These are phyloP conservation scores for Hymenochirus boettgeri DNA, from an alignment of 2,113 vertebrate species.

Conservation along the genomic window DNA sequence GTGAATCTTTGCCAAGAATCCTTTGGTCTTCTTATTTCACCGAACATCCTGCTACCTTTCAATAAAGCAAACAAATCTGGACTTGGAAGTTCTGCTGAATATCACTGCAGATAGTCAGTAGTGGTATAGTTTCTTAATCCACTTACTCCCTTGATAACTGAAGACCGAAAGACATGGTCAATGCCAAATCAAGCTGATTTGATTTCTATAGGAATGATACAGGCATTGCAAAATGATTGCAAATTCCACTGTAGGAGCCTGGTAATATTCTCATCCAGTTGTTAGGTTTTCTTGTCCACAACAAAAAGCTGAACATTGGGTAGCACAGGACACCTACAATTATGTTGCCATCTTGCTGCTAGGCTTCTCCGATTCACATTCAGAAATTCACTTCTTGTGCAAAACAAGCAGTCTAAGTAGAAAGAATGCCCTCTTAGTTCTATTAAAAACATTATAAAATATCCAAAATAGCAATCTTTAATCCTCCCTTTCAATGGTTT, in stretches of 20 bases:
- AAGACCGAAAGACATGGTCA: slow-evolving; percentile 57
- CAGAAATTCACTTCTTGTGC: slow-evolving; percentile 98
- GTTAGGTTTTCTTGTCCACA: slow-evolving; percentile 47
- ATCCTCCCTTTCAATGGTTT: slow-evolving; percentile 57
- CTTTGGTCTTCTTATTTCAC: slow-evolving; percentile 66
- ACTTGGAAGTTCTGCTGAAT: slow-evolving; percentile 54
- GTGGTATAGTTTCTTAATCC: slow-evolving; percentile 46
- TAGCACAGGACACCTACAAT: slow-evolving; percentile 76
- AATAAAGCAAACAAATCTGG: slow-evolving; percentile 33
- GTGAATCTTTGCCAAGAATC: slow-evolving; percentile 59
- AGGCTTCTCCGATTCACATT: slow-evolving; percentile 87
- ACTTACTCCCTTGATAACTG: slow-evolving; percentile 44
- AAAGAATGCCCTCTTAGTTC: slow-evolving; percentile 91
- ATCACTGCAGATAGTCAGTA: slow-evolving; percentile 51
- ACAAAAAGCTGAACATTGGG: slow-evolving; percentile 69
- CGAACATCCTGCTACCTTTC: slow-evolving; percentile 54
- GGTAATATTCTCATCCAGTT: slow-evolving; percentile 57
- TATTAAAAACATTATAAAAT: slow-evolving; percentile 72
- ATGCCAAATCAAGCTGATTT: slow-evolving; percentile 49
- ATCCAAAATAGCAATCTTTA: slow-evolving; percentile 56
- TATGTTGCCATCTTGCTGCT: slow-evolving; percentile 64
- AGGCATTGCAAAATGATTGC: slow-evolving; percentile 29
- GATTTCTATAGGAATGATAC: slow-evolving; percentile 47
- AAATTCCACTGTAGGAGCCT: slow-evolving; percentile 59
- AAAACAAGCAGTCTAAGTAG: slow-evolving; percentile 98